Conservation (phyloP, 2,797 vertebrate genomes). For the Tenualosa ilisha region DNA sequence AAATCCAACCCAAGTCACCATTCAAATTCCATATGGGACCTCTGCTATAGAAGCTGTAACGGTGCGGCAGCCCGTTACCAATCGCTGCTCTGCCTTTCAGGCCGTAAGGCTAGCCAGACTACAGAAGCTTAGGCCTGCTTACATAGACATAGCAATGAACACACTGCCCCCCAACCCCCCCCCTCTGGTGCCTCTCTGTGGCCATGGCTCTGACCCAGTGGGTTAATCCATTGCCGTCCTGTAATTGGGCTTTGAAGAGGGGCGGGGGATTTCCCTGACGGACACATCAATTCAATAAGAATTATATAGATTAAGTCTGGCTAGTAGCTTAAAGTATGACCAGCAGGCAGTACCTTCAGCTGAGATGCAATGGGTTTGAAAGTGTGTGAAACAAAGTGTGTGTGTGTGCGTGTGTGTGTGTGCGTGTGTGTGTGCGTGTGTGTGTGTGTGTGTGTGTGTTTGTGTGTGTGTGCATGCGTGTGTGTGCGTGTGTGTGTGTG, state of each 20-base stretch:
- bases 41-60: background rate
- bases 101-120: too few relatives aligned
- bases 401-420: background rate
- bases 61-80: too few relatives aligned
- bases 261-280: background rate
- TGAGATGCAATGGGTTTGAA: background rate
- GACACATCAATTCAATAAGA: background rate
- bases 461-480: background rate
- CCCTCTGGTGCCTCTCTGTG: background rate
- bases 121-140: background rate
- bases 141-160: constrained; percentile 4
- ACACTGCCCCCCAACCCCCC: background rate
- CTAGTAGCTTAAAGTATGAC: background rate
- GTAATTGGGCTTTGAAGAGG: constrained; percentile 13
- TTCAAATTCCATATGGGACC: constrained; percentile 15
- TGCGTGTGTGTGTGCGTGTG: too few relatives aligned
- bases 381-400: too few relatives aligned
- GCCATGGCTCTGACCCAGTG: background rate
- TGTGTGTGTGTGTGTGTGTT: background rate
- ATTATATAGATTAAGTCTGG: background rate
- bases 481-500: background rate
- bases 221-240: constrained; percentile 11
- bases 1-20: background rate
- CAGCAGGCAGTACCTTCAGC: background rate
- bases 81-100: too few relatives aligned